Percentiles rank a stretch among this genome's conserved stretches.
These are phyloP conservation scores for Polietes domitor DNA, from an alignment of 2,888 invertebrate genomes.

Conservation along the genomic window DNA sequence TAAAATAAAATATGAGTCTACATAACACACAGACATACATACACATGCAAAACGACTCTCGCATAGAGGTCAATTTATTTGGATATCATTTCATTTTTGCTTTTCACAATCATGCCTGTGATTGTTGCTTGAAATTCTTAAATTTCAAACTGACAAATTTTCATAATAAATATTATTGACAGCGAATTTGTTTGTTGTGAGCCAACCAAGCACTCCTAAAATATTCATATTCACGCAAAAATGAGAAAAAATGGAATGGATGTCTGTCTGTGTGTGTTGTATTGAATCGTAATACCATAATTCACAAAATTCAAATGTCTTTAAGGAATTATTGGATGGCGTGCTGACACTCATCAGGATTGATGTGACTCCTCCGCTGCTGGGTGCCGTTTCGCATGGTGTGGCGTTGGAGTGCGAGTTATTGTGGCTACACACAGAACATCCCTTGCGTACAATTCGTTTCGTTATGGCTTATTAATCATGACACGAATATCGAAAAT, in stretches of 20 bases:
- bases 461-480: neutral
- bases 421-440: neutral
- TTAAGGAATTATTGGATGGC: slow-evolving; percentile 39
- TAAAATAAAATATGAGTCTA: too few species aligned
- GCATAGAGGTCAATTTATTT: neutral
- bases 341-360: slow-evolving; percentile 35
- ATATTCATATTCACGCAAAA: neutral
- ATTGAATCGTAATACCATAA: neutral
- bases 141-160: slow-evolving; percentile 24
- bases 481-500: neutral
- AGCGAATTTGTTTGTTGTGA: neutral
- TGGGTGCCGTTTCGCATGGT: neutral
- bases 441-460: neutral
- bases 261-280: neutral
- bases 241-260: too few species aligned
- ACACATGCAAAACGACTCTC: neutral
- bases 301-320: neutral
- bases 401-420: neutral
- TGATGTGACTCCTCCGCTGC: slow-evolving; percentile 19
- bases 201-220: neutral
- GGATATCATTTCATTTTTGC: neutral
- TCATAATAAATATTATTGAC: slow-evolving; percentile 36
- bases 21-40: too few species aligned
- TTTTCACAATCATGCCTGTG: neutral
- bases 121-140: neutral